These are phyloP conservation scores for Tineola bisselliella DNA, from an alignment of 2,888 invertebrate species.

Conservation along the genomic window DNA sequence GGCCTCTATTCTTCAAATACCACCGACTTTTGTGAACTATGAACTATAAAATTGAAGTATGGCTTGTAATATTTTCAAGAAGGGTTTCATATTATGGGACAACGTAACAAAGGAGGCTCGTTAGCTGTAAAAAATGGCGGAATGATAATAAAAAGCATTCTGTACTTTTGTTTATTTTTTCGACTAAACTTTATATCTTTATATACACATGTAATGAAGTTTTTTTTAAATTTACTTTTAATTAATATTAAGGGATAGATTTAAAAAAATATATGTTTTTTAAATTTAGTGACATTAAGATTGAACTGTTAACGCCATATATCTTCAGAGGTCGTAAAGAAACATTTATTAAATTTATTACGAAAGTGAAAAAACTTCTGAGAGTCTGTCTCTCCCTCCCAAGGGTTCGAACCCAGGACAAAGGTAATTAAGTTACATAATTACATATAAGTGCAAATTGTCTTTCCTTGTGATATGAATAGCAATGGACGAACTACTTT, in stretches of 20 bases:
- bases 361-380: background rate
- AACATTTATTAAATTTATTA: no score
- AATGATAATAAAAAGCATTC: background rate
- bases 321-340: no score
- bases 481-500: background rate
- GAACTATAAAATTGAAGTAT: slow-evolving; percentile 65
- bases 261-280: no score
- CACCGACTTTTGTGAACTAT: slow-evolving; percentile 47
- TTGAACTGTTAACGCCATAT: no score
- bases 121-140: slow-evolving; percentile 51
- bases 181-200: no score
- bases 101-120: slow-evolving; percentile 39
- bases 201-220: no score
- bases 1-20: slow-evolving; percentile 35
- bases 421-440: slow-evolving; percentile 6
- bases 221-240: no score
- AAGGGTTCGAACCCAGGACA: background rate
- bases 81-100: slow-evolving; percentile 47
- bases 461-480: slow-evolving; percentile 1
- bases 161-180: no score
- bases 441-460: slow-evolving; percentile 11
- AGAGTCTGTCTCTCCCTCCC: background rate
- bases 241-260: no score
- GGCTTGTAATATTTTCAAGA: slow-evolving; percentile 42
- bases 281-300: no score